Evolutionary conservation across 2,797 vertebrate species (phyloP).

Genomic region (Eutrigla gurnardus): DNA sequence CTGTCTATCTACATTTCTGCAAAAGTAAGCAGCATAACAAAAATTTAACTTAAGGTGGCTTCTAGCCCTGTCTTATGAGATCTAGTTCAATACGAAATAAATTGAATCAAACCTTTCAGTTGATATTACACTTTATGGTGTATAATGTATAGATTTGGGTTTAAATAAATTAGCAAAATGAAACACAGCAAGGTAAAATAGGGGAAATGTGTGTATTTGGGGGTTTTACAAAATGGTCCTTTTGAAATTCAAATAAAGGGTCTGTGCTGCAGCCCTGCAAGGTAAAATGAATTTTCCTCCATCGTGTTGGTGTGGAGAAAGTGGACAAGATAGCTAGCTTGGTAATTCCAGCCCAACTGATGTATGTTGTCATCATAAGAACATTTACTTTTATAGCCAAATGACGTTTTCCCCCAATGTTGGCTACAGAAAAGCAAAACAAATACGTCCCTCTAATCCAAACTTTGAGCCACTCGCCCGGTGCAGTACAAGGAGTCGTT

Average conservation of each 20-base stretch:
- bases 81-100: background rate
- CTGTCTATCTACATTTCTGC: too few relatives aligned
- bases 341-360: too few relatives aligned
- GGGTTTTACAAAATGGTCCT: background rate
- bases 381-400: too few relatives aligned
- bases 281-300: background rate
- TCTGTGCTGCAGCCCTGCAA: background rate
- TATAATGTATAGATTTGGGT: background rate
- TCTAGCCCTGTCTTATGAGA: background rate
- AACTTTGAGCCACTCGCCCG: constrained; percentile 8
- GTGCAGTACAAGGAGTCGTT: constrained; percentile 27
- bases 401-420: background rate
- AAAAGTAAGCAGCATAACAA: too few relatives aligned
- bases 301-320: background rate
- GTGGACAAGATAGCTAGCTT: background rate
- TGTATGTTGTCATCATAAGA: too few relatives aligned
- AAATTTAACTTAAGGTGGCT: background rate
- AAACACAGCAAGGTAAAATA: background rate
- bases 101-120: background rate
- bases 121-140: background rate
- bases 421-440: background rate
- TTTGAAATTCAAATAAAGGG: background rate
- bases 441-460: background rate
- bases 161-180: background rate
- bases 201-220: background rate